Evolutionary conservation across 2,113 vertebrate species (phyloP), one percentile per base, ranked within the genome.

Genomic region (Henicopernis longicauda): DNA sequence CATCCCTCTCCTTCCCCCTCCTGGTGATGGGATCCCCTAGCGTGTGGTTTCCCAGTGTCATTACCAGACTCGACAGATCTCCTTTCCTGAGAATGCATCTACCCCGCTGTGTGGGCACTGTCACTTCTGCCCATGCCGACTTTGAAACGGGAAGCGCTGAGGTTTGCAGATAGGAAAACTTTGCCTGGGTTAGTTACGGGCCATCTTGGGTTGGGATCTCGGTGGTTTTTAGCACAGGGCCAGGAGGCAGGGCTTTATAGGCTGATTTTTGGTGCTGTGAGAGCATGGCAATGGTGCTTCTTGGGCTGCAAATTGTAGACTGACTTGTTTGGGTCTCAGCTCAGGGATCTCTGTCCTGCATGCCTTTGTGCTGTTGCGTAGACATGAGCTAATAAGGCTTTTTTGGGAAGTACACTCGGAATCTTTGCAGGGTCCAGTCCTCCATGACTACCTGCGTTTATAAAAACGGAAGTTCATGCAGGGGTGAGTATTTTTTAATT

Each of bases 351-450:
- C 25, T 61, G 32, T 9, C 21, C 45, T 52, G 15, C 10, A 1
- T 9, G 5, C 26, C 10, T 32, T 19, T 57, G 17, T 52, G 58
- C 18, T 29, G 29, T 27, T 62, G 15, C 32, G 18, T 42, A 71
- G 23, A 20, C 3, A 2, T 3, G 22, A 77, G 9, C 7, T 42
- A 10, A 32, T 1, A 1, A 55, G 29, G 8, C 13, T 58, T 38
- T 63, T 62, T 5, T 11, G 62, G 36, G 22, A 74, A 71, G 45
- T 32, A 16, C 6, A 16, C 1, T 21, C 45, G 50, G 17, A 71
- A 40, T 36, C 21, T 66, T 65, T 58, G 26, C 32, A 23, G 17
- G 61, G 19, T 22, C n/a, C 38, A 36, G 40, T 49, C n/a, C 29
- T 49, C 25, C 4, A 5, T 40, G 31, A 32, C 17, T 21, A 18